Percentiles rank a stretch among this genome's conserved stretches.
Conservation (phyloP, 2,113 vertebrate genomes). For the Rhabdomys dilectus region DNA sequence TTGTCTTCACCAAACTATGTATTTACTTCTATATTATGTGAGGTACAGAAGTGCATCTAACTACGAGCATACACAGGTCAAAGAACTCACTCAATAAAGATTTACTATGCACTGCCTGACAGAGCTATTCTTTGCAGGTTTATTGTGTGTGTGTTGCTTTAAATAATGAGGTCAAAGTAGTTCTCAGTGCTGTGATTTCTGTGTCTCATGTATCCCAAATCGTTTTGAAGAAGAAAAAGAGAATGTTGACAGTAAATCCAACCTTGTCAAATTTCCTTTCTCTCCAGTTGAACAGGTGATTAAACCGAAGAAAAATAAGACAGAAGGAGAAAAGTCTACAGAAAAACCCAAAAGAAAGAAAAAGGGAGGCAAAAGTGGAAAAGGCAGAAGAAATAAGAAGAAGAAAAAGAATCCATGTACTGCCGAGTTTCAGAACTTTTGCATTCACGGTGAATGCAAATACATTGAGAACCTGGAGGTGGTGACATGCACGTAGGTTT, state of each 20-base stretch:
- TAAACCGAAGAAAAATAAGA: conserved; percentile 85
- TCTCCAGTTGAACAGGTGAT: conserved; percentile 87
- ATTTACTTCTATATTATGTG: background rate
- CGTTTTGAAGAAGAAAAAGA: background rate
- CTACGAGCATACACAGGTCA: background rate
- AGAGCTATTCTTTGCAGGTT: background rate
- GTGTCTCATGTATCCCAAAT: background rate
- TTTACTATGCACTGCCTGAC: background rate
- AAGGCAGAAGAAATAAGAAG: conserved; percentile 86
- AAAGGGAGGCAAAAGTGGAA: conserved; percentile 81
- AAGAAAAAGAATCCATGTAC: conserved; percentile 87
- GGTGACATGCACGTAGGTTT: conserved; percentile 88
- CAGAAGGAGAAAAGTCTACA: conserved; percentile 83
- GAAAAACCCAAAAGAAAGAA: conserved; percentile 86
- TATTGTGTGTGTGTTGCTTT: background rate
- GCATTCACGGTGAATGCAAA: conserved; percentile 89
- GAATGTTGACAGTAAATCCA: background rate
- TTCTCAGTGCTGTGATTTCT: background rate
- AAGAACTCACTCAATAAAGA: background rate
- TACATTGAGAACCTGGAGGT: conserved; percentile 81
- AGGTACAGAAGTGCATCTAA: background rate
- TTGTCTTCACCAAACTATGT: background rate
- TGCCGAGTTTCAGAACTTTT: conserved; percentile 87
- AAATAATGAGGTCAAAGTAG: background rate
- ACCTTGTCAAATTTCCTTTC: conserved; percentile 6